phyloP scores from a whole-genome alignment of 2,113 vertebrate genomes.

The Nannospalax galili region DNA sequence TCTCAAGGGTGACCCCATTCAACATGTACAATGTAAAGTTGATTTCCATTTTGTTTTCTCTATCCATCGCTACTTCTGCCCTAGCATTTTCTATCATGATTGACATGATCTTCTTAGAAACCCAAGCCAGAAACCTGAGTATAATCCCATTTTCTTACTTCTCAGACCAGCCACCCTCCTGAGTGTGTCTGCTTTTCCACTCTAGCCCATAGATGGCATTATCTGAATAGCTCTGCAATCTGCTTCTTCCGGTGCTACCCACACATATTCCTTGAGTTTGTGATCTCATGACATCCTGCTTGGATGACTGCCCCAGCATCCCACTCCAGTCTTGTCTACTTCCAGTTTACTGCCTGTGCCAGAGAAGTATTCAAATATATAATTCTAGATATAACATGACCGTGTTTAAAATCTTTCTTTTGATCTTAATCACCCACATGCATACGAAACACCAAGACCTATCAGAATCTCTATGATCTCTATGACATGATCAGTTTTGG shows the following conservation, averaged over 20 bases:
- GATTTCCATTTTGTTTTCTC: not conserved
- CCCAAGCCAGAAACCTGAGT: not conserved
- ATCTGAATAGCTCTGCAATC: not conserved
- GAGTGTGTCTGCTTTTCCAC: not conserved
- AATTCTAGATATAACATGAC: constrained; percentile 27
- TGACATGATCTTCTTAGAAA: not conserved
- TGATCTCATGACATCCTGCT: constrained; percentile 34
- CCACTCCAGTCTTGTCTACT: constrained; percentile 28
- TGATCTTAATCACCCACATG: constrained; percentile 1
- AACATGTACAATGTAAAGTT: not conserved
- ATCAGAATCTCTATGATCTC: not conserved
- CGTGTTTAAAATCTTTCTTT: constrained; percentile 31
- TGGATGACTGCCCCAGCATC: not conserved
- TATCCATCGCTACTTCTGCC: not conserved
- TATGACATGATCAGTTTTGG: not conserved
- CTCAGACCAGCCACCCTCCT: not conserved
- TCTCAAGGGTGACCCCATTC: not conserved
- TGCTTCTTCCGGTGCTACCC: not conserved
- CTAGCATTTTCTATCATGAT: not conserved
- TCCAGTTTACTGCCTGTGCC: constrained; percentile 22
- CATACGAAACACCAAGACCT: not conserved
- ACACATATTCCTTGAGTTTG: constrained; percentile 27
- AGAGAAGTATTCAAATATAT: constrained; percentile 35
- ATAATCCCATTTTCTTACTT: not conserved
- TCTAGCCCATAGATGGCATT: not conserved